These are phyloP conservation scores for Asbolus verrucosus DNA, from an alignment of 1,140 invertebrate genomes.

Conservation along the genomic window DNA sequence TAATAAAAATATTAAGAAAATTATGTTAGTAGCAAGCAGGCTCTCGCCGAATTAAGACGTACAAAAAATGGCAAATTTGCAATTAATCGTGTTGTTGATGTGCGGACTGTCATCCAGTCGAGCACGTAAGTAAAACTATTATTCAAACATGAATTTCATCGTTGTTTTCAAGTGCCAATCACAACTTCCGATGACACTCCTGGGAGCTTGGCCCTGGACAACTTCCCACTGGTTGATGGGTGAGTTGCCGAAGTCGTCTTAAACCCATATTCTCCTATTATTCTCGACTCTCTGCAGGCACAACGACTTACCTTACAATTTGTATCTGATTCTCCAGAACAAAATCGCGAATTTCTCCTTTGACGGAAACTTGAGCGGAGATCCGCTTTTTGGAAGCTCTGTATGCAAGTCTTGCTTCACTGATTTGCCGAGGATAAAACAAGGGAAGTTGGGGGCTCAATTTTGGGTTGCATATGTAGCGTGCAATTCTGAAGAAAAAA, in stretches of 20 bases:
- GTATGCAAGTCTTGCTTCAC: slow-evolving; percentile 66
- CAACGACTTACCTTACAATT: slow-evolving; percentile 72
- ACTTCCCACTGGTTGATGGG: slow-evolving; percentile 41
- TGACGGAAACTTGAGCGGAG: slow-evolving; percentile 64
- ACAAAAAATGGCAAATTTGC: no score
- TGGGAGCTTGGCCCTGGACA: slow-evolving; percentile 35
- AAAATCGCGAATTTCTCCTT: slow-evolving; percentile 68
- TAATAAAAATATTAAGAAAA: no score
- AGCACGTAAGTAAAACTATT: no score
- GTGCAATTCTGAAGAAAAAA: background rate
- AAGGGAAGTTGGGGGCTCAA: slow-evolving; percentile 73
- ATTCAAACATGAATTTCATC: no score
- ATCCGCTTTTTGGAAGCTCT: slow-evolving; percentile 65
- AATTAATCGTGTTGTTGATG: no score
- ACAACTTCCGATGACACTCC: slow-evolving; percentile 5
- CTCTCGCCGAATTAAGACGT: no score
- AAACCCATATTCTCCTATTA: slow-evolving; percentile 10
- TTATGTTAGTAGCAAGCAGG: no score
- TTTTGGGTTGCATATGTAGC: no score
- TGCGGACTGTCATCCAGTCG: no score
- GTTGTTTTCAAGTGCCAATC: no score
- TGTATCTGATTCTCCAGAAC: slow-evolving; percentile 66
- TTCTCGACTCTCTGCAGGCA: slow-evolving; percentile 69
- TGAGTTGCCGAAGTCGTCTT: background rate
- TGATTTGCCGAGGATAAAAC: slow-evolving; percentile 69